These are phyloP conservation scores for Perizoma flavofasciatum DNA, from an alignment of 2,888 invertebrate species.

Conservation along the genomic window DNA sequence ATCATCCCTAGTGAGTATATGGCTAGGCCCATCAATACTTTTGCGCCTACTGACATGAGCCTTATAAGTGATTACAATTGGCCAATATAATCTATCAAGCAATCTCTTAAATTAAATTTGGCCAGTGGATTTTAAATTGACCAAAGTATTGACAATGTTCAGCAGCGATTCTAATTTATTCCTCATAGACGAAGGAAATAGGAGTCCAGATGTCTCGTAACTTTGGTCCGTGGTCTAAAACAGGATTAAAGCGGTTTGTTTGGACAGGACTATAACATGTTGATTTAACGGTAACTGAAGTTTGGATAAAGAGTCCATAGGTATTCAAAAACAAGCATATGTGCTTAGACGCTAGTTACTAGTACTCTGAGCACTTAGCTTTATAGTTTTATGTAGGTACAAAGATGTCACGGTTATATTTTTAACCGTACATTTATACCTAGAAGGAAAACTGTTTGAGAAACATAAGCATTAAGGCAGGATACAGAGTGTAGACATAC, in stretches of 20 bases:
- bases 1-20: too few relatives aligned
- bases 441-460: slow-evolving; percentile 22
- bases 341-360: too few relatives aligned
- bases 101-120: background rate
- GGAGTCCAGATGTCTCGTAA: slow-evolving; percentile 1
- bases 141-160: background rate
- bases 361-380: too few relatives aligned
- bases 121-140: background rate
- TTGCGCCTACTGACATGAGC: too few relatives aligned
- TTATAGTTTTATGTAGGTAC: background rate
- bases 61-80: too few relatives aligned
- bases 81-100: background rate
- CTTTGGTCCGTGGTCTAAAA: slow-evolving; percentile 10
- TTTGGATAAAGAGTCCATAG: too few relatives aligned
- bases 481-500: slow-evolving; percentile 48
- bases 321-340: too few relatives aligned
- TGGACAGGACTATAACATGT: background rate
- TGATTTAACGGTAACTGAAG: too few relatives aligned
- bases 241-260: slow-evolving; percentile 5
- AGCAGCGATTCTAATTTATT: slow-evolving; percentile 9
- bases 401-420: slow-evolving; percentile 20
- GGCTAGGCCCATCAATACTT: too few relatives aligned
- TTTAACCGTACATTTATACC: slow-evolving; percentile 22
- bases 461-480: slow-evolving; percentile 43
- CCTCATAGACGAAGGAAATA: background rate